Evolutionary conservation across 2,888 invertebrate genomes (phyloP), one percentile per base, ranked within the genome.

Genomic region (Cremastobaeus sp.): DNA sequence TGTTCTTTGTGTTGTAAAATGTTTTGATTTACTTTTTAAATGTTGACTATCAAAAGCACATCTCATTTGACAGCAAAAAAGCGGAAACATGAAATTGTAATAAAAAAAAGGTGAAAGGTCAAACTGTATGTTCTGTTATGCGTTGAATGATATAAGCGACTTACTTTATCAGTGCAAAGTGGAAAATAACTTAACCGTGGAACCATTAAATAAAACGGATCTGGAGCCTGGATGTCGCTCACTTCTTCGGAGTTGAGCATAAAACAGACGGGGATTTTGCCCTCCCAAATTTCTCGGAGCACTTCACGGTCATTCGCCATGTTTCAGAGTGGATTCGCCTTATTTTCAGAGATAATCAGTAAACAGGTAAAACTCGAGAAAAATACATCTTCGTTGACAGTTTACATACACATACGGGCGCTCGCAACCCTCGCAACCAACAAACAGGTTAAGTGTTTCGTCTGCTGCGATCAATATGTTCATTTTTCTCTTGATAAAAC

Each of bases 231-330:
- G 39, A 96, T 90, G 82, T 95, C 95, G 86, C 92, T 92, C 18
- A 96, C 93, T 90, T 99, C 98, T 82, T 97, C 95, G 25, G 93
- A 91, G 82, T 96, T 92, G 48, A 99, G 89, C 81, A 93, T 93
- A 88, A 99, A 98, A 88, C 96, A 96, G 60, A 98, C 92, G 0
- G 99, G 98, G 47, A 99, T 90, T 88, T 95, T 95, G 15, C 97
- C 97, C 82, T 97, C 96, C 98, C 98, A 99, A 80, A 98, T 93
- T 89, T 97, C 96, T 66, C 98, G 91, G 60, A 98, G 89, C 66
- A 98, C 93, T 91, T 99, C 97, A 82, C 97, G 91, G 88, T 99
- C 99, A 85, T 96, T 96, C 76, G 96, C 96, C 97, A 97, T 97
- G 81, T 28, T 68, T 35, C 5, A n/a, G 11, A 9, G 14, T 15